Conservation (phyloP, 35 echinoderm and acorn worm genomes). For the Ophiothrix spiculata region DNA sequence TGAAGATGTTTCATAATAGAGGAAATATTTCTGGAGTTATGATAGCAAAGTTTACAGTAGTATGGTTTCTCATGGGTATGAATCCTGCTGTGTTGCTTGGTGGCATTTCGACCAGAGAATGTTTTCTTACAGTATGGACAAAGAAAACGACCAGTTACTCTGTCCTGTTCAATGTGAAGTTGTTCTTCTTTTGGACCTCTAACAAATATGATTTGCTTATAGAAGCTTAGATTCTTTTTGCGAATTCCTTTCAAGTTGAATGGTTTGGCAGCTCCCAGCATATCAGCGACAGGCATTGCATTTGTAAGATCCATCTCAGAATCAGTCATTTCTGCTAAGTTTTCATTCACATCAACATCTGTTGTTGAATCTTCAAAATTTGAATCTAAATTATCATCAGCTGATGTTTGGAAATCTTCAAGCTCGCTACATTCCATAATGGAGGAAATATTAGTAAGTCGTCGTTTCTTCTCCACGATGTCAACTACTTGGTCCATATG, state of each 20-base stretch:
- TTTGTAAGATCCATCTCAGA: not conserved
- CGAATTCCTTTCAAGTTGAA: not conserved
- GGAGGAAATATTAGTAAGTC: not conserved
- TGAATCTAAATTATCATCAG: not conserved
- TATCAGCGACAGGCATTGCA: not conserved
- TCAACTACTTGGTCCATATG: not conserved
- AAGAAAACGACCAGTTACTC: not conserved
- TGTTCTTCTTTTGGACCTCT: not conserved
- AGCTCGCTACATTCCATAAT: not conserved
- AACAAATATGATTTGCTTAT: not conserved
- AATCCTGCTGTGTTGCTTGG: slow-evolving; percentile 1
- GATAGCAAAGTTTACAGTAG: slow-evolving; percentile 2
- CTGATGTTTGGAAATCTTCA: not conserved
- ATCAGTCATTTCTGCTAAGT: not conserved
- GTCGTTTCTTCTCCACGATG: not conserved
- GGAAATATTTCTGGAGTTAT: not conserved
- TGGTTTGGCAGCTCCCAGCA: not conserved
- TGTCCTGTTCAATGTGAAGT: not conserved
- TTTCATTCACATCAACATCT: not conserved
- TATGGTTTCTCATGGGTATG: slow-evolving; percentile 2
- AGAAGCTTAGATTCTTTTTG: not conserved
- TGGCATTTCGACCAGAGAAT: slow-evolving; percentile 1
- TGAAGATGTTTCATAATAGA: not conserved
- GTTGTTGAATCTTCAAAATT: not conserved
- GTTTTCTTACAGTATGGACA: not conserved